phyloP scores from a whole-genome alignment of 2,113 vertebrate species.

The Anguilla japonica region DNA sequence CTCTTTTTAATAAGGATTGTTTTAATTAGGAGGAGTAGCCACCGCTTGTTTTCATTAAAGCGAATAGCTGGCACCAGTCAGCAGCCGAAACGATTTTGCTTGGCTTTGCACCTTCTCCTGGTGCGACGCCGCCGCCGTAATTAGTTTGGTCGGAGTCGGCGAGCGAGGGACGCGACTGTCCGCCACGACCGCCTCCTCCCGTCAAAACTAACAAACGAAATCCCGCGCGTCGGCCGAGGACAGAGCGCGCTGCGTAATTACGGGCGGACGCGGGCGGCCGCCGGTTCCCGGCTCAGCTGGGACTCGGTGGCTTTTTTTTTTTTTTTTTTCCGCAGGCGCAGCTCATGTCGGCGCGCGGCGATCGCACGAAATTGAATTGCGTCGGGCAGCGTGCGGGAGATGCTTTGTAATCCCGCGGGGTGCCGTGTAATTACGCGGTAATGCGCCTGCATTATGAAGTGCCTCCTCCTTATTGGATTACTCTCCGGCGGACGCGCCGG shows the following conservation, averaged over 20 bases:
- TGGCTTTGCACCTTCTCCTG: not conserved
- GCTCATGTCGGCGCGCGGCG: not conserved
- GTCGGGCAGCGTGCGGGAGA: conserved; percentile 56
- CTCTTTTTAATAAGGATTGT: not conserved
- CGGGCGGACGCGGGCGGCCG: not conserved
- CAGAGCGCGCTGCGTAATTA: not conserved
- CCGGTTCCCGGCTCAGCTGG: not conserved
- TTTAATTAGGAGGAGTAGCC: not conserved
- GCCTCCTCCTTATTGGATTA: conserved; percentile 33
- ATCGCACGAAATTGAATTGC: conserved; percentile 68
- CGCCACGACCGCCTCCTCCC: not conserved
- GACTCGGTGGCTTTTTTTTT: not conserved
- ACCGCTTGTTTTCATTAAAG: not conserved
- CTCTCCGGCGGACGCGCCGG: not conserved
- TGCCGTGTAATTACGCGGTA: conserved; percentile 67
- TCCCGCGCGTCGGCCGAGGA: not conserved
- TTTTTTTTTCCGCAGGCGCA: not conserved
- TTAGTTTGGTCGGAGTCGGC: not conserved
- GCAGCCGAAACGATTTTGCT: not conserved
- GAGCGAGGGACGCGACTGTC: not conserved
- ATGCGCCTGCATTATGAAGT: conserved; percentile 50
- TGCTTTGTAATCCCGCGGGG: conserved; percentile 64
- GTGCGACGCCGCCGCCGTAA: not conserved
- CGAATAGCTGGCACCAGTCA: not conserved
- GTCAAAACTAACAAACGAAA: not conserved